Conservation (phyloP, 2,797 vertebrate species). For the Lutjanus argentimaculatus region DNA sequence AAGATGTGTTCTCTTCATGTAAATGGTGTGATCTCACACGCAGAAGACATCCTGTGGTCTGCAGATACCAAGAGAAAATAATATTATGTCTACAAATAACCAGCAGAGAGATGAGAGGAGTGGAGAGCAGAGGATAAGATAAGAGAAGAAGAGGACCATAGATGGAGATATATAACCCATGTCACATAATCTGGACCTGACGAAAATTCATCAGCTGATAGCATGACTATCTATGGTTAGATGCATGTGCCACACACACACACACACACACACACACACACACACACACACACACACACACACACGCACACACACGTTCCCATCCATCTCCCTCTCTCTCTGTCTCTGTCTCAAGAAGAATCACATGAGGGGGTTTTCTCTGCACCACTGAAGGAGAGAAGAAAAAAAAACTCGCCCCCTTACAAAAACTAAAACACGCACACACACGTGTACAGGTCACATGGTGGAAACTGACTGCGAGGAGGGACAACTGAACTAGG, state of each 20-base stretch:
- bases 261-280: constrained; percentile 8
- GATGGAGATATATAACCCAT: constrained; percentile 76
- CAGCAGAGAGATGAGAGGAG: constrained; percentile 27
- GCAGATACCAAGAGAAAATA: constrained; percentile 47
- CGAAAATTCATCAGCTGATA: constrained; percentile 75
- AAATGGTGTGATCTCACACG: constrained; percentile 13
- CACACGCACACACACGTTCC: constrained; percentile 23
- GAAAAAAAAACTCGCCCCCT: constrained; percentile 15
- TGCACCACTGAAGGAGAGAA: constrained; percentile 59
- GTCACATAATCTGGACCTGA: constrained; percentile 74
- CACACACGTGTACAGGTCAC: constrained; percentile 51
- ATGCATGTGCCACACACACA: constrained; percentile 17
- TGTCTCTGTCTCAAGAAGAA: constrained; percentile 30
- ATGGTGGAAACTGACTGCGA: constrained; percentile 71
- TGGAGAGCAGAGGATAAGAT: constrained; percentile 38
- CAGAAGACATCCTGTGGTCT: constrained; percentile 22
- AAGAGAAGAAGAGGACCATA: constrained; percentile 72
- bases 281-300: constrained; percentile 13
- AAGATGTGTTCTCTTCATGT: background rate
- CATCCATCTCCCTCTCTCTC: background rate
- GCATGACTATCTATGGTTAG: constrained; percentile 82
- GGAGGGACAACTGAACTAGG: constrained; percentile 32
- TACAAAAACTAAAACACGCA: constrained; percentile 35
- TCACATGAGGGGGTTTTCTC: constrained; percentile 70
- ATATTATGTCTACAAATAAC: constrained; percentile 71